Evolutionary conservation across 92 coral and sea anemone genomes (phyloP), one percentile per base, ranked within the genome.

Genomic region (Plumapathes pennacea): DNA sequence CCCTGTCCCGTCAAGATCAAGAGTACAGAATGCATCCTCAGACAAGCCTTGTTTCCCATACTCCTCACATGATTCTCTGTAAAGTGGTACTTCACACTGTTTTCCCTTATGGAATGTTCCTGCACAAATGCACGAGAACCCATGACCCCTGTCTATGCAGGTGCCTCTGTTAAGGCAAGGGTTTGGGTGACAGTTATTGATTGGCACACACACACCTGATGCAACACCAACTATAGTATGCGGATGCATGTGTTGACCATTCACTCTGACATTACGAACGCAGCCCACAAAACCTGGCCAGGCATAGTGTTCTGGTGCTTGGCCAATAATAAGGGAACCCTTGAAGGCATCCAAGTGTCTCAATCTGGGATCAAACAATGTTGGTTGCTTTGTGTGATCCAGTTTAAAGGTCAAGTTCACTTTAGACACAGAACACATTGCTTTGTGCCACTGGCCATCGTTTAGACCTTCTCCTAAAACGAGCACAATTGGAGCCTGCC

Each of bases 371-470:
- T 86, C 70, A 27, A 62, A 67, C 41, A 75, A 88, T 25, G 39
- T 71, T 25, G 75, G 72, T 57, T 73, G 80, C 32, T 67, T 67
- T 33, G 61, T 54, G 30, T 86, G 52, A 51, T 90, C 97, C 50
- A 90, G 58, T 38, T 54, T 39, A 18, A 90, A 64, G 55, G 45
- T 60, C 85, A 83, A 46, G 33, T 72, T 68, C 5, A 62, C 44
- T 11, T 53, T 52, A 61, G 64, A 66, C 14, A 86, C 79, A 43
- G 83, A 80, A 30, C 81, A 85, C 24, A 65, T 57, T 30, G 86
- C 73, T 36, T 74, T 64, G 46, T 90, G 97, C 97, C 97, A 90
- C 52, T 61, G 54, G 2, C 97, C 97, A 51, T 90, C 95, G 57
- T 84, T 80, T 40, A 86, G 81, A 46, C 57, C 68, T 57, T 74